Evolutionary conservation across 2,888 invertebrate genomes (phyloP).

Genomic region (Bembecia ichneumoniformis): DNA sequence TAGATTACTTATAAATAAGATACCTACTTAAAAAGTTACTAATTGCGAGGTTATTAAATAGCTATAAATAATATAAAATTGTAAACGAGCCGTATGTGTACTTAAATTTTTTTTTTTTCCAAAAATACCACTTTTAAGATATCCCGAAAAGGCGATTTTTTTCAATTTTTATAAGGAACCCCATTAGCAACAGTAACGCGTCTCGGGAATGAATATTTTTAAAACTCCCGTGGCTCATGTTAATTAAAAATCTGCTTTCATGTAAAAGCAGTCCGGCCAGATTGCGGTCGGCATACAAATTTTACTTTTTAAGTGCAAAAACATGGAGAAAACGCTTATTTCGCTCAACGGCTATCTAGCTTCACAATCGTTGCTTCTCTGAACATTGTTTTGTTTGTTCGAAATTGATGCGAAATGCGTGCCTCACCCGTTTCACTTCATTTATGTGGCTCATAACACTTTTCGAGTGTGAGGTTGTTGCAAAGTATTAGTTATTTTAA

Average conservation of each 20-base stretch:
- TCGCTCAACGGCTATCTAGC: constrained; percentile 26
- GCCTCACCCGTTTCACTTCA: background rate
- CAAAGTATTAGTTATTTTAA: too few species aligned
- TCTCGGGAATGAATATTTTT: constrained; percentile 12
- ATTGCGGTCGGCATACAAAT: constrained; percentile 35
- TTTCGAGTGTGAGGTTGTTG: background rate
- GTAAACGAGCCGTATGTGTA: too few species aligned
- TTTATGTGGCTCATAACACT: background rate
- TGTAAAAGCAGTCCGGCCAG: constrained; percentile 28
- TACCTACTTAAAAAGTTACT: too few species aligned
- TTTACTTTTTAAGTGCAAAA: constrained; percentile 32
- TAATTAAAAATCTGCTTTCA: constrained; percentile 43
- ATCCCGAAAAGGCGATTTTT: too few species aligned
- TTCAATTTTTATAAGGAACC: background rate
- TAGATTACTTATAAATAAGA: too few species aligned
- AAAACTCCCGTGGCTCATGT: constrained; percentile 34
- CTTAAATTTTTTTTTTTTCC: too few species aligned
- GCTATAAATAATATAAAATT: too few species aligned
- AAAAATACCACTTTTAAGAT: too few species aligned
- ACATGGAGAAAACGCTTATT: constrained; percentile 20
- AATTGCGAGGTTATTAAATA: too few species aligned
- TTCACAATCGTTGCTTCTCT: constrained; percentile 20
- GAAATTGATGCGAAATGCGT: background rate
- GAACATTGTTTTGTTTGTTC: constrained; percentile 16
- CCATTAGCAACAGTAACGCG: background rate